Evolutionary conservation across 1,140 invertebrate species (phyloP).

Genomic region (Zaprionus kolodkinae): DNA sequence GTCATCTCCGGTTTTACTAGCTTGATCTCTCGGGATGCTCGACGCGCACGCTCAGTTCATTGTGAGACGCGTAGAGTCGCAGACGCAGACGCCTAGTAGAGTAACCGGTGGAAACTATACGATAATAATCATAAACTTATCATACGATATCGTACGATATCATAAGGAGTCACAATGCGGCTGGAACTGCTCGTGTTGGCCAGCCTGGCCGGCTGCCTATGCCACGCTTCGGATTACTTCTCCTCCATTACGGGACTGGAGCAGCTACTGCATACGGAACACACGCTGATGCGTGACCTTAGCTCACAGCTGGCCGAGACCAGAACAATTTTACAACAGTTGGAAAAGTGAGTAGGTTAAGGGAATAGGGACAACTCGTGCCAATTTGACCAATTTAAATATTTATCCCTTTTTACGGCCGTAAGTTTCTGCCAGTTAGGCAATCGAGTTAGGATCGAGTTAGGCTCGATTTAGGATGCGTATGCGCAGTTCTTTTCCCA

Average conservation of each 20-base stretch:
- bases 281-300: constrained; percentile 91
- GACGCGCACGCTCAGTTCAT: constrained; percentile 52
- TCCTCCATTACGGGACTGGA: constrained; percentile 95
- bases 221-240: constrained; percentile 88
- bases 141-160: neutral
- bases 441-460: neutral
- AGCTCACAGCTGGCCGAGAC: constrained; percentile 92
- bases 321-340: constrained; percentile 89
- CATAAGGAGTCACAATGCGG: constrained; percentile 31
- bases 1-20: constrained; percentile 50
- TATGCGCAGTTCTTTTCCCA: constrained; percentile 79
- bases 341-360: constrained; percentile 87
- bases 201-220: constrained; percentile 5
- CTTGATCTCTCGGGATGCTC: constrained; percentile 46
- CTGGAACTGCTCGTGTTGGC: constrained; percentile 41
- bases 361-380: neutral
- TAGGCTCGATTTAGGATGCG: neutral
- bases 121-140: neutral
- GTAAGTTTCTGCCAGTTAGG: neutral
- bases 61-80: constrained; percentile 55
- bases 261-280: constrained; percentile 93
- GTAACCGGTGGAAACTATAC: neutral
- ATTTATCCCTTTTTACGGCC: neutral
- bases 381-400: neutral
- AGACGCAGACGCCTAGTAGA: constrained; percentile 45